A percentile compares a stretch with the other conserved stretches of the same genome.
Conservation (phyloP, 2,113 vertebrate genomes). For the Corythornis madagascariensis region DNA sequence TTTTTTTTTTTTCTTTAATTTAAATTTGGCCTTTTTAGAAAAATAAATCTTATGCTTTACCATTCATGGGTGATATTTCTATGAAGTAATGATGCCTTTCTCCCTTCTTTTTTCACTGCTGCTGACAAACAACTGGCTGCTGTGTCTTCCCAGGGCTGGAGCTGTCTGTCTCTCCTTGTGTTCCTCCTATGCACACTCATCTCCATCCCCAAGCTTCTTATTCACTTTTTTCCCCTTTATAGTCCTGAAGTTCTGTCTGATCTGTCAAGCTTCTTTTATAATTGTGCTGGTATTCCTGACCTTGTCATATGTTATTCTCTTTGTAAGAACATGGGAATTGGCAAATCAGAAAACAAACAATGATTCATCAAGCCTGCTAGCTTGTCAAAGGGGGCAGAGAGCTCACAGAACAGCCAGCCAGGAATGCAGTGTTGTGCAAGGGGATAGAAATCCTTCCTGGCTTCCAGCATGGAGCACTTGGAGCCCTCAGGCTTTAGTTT, state of each 20-base stretch:
- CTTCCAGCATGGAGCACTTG: conserved; percentile 43
- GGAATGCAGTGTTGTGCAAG: conserved; percentile 7
- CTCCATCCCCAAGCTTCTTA: not conserved
- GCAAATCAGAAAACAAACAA: conserved; percentile 57
- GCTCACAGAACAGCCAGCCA: conserved; percentile 22
- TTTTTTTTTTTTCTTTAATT: not conserved
- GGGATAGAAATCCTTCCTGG: conserved; percentile 20
- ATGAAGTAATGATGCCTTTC: not conserved
- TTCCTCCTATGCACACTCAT: not conserved
- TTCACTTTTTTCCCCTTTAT: conserved; percentile 36
- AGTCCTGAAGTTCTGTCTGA: conserved; percentile 25
- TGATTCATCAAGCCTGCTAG: conserved; percentile 41
- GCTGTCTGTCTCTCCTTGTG: not conserved
- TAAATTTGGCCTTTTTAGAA: not conserved
- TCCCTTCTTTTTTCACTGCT: not conserved
- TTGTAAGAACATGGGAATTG: conserved; percentile 43
- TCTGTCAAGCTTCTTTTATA: conserved; percentile 58
- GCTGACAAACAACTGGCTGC: not conserved
- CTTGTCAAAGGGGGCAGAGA: conserved; percentile 48
- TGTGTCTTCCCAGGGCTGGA: not conserved
- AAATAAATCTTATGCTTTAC: not conserved
- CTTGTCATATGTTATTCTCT: conserved; percentile 53
- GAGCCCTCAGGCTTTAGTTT: conserved; percentile 11
- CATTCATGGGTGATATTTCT: not conserved
- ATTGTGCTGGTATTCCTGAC: conserved; percentile 52